A percentile compares a stretch with the other conserved stretches of the same genome.
Evolutionary conservation across 2,113 vertebrate genomes (phyloP).

Genomic region (Perognathus longimembris): DNA sequence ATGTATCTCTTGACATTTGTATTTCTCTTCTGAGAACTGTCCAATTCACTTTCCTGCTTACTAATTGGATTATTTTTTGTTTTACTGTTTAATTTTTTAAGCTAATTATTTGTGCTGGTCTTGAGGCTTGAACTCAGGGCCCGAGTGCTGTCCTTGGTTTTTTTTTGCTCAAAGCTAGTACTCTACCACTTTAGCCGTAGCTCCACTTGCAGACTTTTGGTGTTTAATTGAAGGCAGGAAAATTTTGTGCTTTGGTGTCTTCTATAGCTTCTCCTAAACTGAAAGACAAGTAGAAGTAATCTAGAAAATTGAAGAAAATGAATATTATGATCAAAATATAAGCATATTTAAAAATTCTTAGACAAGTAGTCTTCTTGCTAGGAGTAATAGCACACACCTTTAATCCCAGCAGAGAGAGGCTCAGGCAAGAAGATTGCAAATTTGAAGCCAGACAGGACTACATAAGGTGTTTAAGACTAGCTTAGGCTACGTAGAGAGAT

Average conservation of each 20-base stretch:
- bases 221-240: not conserved
- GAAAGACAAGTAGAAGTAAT: slow-evolving; percentile 11
- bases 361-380: not conserved
- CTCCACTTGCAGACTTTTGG: not conserved
- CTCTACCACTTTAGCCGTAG: slow-evolving; percentile 30
- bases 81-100: too few relatives aligned
- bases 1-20: too few relatives aligned
- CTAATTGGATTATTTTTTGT: too few relatives aligned
- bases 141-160: too few relatives aligned
- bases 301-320: not conserved
- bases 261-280: not conserved
- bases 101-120: too few relatives aligned
- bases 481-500: too few relatives aligned
- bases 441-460: not conserved
- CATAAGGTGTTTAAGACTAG: not conserved
- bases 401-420: not conserved
- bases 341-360: not conserved
- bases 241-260: not conserved
- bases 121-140: too few relatives aligned
- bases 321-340: slow-evolving; percentile 12
- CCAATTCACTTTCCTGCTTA: too few relatives aligned
- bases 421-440: not conserved
- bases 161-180: not conserved
- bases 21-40: too few relatives aligned
- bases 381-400: not conserved